phyloP scores from a whole-genome alignment of 1,140 invertebrate species.

The Plectrocnemia conspersa region DNA sequence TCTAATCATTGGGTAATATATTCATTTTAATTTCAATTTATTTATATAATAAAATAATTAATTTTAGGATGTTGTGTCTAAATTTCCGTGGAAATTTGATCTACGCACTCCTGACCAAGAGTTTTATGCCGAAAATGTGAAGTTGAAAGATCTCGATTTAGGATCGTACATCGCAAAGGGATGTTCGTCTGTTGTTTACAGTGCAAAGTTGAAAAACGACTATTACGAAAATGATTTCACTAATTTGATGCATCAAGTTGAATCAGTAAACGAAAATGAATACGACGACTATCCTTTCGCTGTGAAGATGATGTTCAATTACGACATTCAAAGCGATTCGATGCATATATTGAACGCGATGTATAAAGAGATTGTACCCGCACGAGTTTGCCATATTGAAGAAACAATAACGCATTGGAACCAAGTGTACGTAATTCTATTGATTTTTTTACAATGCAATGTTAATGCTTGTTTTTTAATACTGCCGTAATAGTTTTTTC shows the following conservation, averaged over 20 bases:
- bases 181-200: conserved; percentile 77
- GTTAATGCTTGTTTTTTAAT: background rate
- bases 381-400: conserved; percentile 52
- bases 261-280: background rate
- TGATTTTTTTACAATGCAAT: background rate
- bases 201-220: conserved; percentile 52
- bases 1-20: background rate
- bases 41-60: conserved; percentile 13
- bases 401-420: conserved; percentile 58
- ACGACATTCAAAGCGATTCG: conserved; percentile 79
- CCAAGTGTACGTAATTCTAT: conserved; percentile 34
- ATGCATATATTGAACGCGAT: conserved; percentile 71
- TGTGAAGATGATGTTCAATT: conserved; percentile 91
- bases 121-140: conserved; percentile 40
- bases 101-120: conserved; percentile 49
- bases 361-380: conserved; percentile 76
- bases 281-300: conserved; percentile 60
- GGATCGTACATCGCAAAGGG: conserved; percentile 74
- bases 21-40: conserved; percentile 14
- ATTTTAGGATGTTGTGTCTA: conserved; percentile 58
- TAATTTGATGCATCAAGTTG: background rate
- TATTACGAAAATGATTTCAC: background rate
- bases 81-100: conserved; percentile 57
- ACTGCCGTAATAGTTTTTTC: too few relatives aligned
- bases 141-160: conserved; percentile 61